Evolutionary conservation across 2,797 vertebrate genomes (phyloP), one percentile per base, ranked within the genome.

Genomic region (Ctenopoma kingsleyae): DNA sequence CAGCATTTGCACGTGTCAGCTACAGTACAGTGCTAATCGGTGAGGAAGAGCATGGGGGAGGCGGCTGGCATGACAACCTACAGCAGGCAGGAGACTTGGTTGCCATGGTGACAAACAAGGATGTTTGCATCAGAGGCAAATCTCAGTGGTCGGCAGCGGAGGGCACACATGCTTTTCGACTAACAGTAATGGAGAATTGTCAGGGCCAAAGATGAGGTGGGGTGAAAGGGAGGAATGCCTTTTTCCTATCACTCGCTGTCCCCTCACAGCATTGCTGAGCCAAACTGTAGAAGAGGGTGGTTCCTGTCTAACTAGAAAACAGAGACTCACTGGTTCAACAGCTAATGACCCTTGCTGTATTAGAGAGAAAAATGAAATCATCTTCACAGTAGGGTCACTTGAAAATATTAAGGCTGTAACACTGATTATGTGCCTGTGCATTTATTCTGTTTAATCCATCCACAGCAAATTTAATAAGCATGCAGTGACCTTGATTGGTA

Each of bases 71-170:
- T 92, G 91, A 92, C 90, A 92, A 92, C 89, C 88, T 90, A 88
- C 80, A 86, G 85, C 78, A 85, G 88, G 78, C 89, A 88, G 86
- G 82, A 92, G 88, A 91, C 89, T 91, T 78, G 90, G 94, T 95
- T 92, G 82, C 91, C 91, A 95, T 95, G 93, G 91, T 36, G 89
- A 94, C 91, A 85, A 91, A 93, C 89, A 85, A 90, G 91, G 89
- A 93, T 93, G 93, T 94, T 95, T 93, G 93, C 89, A 93, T 93
- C 89, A 83, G 83, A 92, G 87, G 79, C 69, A 74, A 89, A 92
- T 87, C 89, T 91, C 82, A 60, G 89, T 59, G 73, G 84, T 76
- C 76, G 67, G 67, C 71, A 64, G 75, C 22, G 59, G 80, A 79
- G 66, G 65, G 70, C 80, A 77, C 64, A 63, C 83, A 79, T 50